Conservation (phyloP, 23 tunicate species). For the Ciona savignyi region DNA sequence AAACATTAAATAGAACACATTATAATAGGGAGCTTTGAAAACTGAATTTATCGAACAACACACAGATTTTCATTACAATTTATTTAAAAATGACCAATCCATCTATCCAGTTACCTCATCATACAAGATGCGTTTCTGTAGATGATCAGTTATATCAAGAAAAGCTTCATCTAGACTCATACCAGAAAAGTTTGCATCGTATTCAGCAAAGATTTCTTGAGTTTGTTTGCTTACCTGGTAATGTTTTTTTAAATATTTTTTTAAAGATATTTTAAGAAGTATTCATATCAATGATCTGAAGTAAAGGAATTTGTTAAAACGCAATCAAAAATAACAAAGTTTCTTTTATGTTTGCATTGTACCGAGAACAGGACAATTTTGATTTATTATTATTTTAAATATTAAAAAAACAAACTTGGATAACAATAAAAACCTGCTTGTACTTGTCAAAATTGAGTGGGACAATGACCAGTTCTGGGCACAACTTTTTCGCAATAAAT, state of each 20-base stretch:
- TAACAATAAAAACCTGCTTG: conserved; percentile 32
- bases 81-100: no score
- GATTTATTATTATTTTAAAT: no score
- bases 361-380: no score
- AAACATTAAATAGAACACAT: no score
- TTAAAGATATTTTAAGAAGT: no score
- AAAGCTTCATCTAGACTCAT: conserved; percentile 96
- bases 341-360: no score
- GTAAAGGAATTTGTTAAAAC: no score
- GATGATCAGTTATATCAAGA: conserved; percentile 83
- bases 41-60: no score
- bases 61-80: no score
- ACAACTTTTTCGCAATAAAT: conserved; percentile 86
- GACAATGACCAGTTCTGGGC: conserved; percentile 78
- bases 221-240: conserved; percentile 56
- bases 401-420: not conserved
- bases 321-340: no score
- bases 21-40: no score
- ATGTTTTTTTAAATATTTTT: not conserved
- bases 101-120: conserved; percentile 21
- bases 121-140: conserved; percentile 22
- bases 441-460: conserved; percentile 74
- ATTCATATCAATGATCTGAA: no score
- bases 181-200: conserved; percentile 77
- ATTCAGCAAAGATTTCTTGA: conserved; percentile 58